A percentile compares a stretch with the other conserved stretches of the same genome.
Conservation (phyloP, 2,888 invertebrate genomes). For the Cerceris rybyensis region DNA sequence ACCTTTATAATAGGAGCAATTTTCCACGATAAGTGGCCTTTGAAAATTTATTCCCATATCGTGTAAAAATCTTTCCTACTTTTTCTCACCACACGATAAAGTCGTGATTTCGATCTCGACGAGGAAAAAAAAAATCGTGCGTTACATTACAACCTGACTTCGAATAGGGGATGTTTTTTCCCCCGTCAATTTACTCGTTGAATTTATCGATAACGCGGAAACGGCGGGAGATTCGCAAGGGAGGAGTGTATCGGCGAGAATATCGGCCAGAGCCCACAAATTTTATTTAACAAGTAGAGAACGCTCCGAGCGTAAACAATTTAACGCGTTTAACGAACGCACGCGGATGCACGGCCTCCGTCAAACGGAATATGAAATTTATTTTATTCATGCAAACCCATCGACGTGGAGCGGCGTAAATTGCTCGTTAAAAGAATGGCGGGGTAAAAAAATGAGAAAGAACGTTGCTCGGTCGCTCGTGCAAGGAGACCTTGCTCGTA, state of each 20-base stretch:
- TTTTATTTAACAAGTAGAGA: constrained; percentile 8
- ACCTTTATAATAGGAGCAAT: too few species aligned
- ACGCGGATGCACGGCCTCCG: constrained; percentile 13
- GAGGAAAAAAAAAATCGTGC: not conserved
- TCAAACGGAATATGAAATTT: constrained; percentile 20
- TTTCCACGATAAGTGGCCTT: too few species aligned
- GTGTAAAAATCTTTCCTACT: too few species aligned
- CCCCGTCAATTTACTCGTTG: constrained; percentile 19
- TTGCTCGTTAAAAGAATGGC: not conserved
- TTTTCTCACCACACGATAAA: too few species aligned
- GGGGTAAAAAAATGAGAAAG: not conserved
- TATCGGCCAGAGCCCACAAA: constrained; percentile 17
- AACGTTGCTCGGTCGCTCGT: not conserved
- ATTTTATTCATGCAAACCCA: not conserved
- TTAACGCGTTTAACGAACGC: constrained; percentile 34
- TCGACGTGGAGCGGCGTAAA: not conserved
- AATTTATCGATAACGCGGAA: constrained; percentile 35
- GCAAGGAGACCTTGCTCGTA: not conserved
- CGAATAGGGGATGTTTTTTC: not conserved
- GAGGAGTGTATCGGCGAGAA: not conserved
- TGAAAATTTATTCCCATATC: too few species aligned
- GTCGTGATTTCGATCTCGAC: too few species aligned
- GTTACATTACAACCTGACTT: not conserved
- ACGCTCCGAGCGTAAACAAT: constrained; percentile 27
- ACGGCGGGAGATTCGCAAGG: constrained; percentile 12